Conservation (phyloP, 2,113 vertebrate genomes). For the Narcine bancroftii region DNA sequence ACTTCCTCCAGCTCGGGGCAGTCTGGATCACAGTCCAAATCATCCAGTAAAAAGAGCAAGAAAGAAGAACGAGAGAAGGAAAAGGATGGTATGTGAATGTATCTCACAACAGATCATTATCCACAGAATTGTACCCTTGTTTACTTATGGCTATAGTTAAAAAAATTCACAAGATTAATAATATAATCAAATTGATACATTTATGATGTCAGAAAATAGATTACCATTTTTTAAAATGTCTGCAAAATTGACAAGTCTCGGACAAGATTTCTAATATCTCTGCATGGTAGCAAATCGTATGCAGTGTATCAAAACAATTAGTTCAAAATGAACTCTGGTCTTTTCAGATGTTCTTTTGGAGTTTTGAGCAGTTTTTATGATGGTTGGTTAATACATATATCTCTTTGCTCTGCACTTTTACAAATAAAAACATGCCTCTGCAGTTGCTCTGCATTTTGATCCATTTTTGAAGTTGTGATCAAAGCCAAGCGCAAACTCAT, state of each 20-base stretch:
- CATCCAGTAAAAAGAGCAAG: conserved; percentile 88
- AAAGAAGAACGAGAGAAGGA: conserved; percentile 97
- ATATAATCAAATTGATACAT: no score
- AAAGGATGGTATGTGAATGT: conserved; percentile 70
- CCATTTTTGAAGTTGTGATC: background rate
- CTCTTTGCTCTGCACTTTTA: background rate
- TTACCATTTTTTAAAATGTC: no score
- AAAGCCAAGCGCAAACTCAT: background rate
- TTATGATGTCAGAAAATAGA: background rate
- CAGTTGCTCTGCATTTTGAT: background rate
- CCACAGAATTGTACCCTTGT: background rate
- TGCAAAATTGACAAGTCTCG: background rate
- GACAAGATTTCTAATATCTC: background rate
- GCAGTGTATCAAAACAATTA: background rate
- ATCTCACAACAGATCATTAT: background rate
- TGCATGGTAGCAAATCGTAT: background rate
- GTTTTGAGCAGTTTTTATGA: background rate
- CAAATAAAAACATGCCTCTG: background rate
- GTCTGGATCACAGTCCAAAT: conserved; percentile 71
- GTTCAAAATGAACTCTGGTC: background rate
- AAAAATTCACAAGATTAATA: no score
- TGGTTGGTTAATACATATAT: background rate
- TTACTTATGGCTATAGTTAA: background rate
- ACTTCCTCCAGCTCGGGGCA: conserved; percentile 57
- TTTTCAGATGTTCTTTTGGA: background rate